phyloP scores from a whole-genome alignment of 2,888 invertebrate species.

The Drosophila affinis region DNA sequence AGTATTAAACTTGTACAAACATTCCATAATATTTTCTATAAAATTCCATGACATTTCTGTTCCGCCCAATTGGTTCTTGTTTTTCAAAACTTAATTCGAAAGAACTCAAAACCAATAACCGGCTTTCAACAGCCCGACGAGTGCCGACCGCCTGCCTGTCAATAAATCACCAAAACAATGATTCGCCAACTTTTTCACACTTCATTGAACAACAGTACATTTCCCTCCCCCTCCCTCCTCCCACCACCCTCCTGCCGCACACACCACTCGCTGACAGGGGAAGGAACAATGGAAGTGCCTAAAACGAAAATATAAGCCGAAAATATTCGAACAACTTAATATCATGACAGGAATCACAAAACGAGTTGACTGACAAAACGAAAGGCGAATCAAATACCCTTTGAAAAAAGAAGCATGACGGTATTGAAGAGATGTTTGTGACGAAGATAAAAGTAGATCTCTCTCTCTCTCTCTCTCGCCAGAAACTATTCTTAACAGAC shows the following conservation, averaged over 20 bases:
- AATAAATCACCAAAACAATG: slow-evolving; percentile 41
- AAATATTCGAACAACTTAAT: slow-evolving; percentile 23
- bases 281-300: slow-evolving; percentile 38
- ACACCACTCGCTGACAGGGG: background rate
- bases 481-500: too few relatives aligned
- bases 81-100: slow-evolving; percentile 23
- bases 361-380: slow-evolving; percentile 36
- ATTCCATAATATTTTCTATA: too few relatives aligned
- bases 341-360: slow-evolving; percentile 34
- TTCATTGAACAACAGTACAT: slow-evolving; percentile 17
- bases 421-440: background rate
- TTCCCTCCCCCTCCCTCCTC: background rate
- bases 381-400: slow-evolving; percentile 20
- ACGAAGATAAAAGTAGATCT: too few relatives aligned
- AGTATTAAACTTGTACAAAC: too few relatives aligned
- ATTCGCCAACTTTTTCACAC: slow-evolving; percentile 34
- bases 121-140: slow-evolving; percentile 21
- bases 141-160: slow-evolving; percentile 13
- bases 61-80: background rate
- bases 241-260: background rate
- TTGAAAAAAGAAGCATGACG: background rate
- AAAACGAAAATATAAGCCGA: slow-evolving; percentile 15
- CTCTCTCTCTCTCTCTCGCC: too few relatives aligned
- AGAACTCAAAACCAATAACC: slow-evolving; percentile 26
- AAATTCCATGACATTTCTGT: too few relatives aligned